Conservation (phyloP, 2,797 vertebrate species). For the Acipenser ruthenus region DNA sequence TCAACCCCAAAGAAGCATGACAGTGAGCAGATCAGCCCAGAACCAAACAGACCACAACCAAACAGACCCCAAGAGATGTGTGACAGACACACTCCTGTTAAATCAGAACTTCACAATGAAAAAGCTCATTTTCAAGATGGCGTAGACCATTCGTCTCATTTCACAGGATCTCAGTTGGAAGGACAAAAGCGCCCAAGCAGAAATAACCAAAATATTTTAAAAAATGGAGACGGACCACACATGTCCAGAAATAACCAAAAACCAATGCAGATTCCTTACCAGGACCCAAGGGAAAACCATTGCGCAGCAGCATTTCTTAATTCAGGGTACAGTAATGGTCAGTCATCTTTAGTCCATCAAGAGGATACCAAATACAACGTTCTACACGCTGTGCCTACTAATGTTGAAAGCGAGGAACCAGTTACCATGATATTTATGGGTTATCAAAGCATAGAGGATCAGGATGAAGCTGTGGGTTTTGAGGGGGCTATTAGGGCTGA, state of each 20-base stretch:
- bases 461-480: conserved; percentile 55
- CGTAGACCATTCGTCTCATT: conserved; percentile 15
- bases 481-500: conserved; percentile 77
- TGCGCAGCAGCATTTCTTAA: conserved; percentile 30
- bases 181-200: conserved; percentile 8
- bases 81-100: conserved; percentile 41
- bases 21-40: conserved; percentile 40
- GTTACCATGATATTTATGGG: conserved; percentile 97
- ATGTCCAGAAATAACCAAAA: conserved; percentile 25
- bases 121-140: conserved; percentile 12
- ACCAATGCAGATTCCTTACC: conserved; percentile 23
- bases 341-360: conserved; percentile 29
- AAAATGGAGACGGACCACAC: conserved; percentile 25
- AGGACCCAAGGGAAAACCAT: conserved; percentile 28
- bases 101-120: conserved; percentile 10
- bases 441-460: conserved; percentile 69
- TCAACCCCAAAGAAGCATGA: conserved; percentile 50
- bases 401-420: conserved; percentile 53
- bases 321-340: conserved; percentile 18
- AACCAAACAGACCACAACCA: conserved; percentile 25
- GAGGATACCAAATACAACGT: conserved; percentile 50
- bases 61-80: conserved; percentile 15
- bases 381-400: conserved; percentile 51
- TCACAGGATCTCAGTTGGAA: conserved; percentile 9
- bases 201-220: conserved; percentile 14